Percentiles rank a stretch among this genome's conserved stretches.
Conservation (phyloP, 23 tunicate genomes). For the Botrylloides violaceus region DNA sequence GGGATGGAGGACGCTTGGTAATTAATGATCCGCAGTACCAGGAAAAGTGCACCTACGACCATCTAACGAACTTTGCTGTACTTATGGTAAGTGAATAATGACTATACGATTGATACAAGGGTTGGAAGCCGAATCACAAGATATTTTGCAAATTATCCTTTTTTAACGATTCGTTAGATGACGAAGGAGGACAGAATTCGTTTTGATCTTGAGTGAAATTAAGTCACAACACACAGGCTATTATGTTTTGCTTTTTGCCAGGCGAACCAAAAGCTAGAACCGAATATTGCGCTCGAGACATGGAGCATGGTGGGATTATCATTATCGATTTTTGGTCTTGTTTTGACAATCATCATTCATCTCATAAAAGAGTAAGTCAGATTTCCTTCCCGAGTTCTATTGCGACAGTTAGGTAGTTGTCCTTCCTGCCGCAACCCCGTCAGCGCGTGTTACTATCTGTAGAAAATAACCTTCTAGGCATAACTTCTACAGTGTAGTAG, state of each 20-base stretch:
- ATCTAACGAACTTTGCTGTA: conserved; percentile 41
- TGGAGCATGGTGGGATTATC: conserved; percentile 37
- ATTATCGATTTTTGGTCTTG: conserved; percentile 26
- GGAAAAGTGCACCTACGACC: conserved; percentile 32
- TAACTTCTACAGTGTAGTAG: no score
- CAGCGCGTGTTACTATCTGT: no score
- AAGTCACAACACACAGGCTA: background rate
- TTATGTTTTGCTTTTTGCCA: background rate
- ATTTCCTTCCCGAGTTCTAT: background rate
- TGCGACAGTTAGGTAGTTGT: no score
- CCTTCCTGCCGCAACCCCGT: no score
- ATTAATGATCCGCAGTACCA: background rate
- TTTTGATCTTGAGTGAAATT: background rate
- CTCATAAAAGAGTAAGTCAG: conserved; percentile 25
- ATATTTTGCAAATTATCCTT: no score
- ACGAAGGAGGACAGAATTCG: no score
- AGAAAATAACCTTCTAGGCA: no score
- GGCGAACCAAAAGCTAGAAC: conserved; percentile 11
- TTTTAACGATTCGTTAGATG: no score
- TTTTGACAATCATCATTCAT: conserved; percentile 28
- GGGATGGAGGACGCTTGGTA: conserved; percentile 32
- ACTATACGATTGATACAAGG: no score
- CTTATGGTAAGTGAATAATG: conserved; percentile 24
- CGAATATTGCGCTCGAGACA: conserved; percentile 19
- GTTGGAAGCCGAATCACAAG: no score